Evolutionary conservation across 2,888 invertebrate genomes (phyloP), one percentile per base, ranked within the genome.

Genomic region (Conchocele bisecta): DNA sequence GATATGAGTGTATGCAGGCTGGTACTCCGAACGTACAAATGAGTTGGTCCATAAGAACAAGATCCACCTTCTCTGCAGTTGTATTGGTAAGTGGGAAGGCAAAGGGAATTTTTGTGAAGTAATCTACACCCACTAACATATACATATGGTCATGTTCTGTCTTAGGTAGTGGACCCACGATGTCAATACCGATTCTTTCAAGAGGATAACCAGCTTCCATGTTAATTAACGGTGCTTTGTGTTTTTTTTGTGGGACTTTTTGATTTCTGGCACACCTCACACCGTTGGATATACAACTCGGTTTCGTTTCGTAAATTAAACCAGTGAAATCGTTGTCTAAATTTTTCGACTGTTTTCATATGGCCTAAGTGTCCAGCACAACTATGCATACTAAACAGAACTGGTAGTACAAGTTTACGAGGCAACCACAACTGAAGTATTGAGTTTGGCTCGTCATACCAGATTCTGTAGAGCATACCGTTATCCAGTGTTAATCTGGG

Each of bases 111-210:
- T 57, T 37, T 13, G 57, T 29, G n/a, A 57, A 57, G 15, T 57
- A 42, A 28, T 42, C 57, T 7, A 42, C 17, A 20, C 28, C 31
- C 2, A 42, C 42, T 20, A 56, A 39, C 15, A 56, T 56, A 39
- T 56, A 56, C 5, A 28, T 6, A 46, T 41, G n/a, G n/a, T n/a
- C n/a, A n/a, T n/a, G n/a, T n/a, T n/a, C n/a, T n/a, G n/a, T n/a
- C n/a, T 39, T 56, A 6, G 57, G 57, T 28, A 57, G 17, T 3
- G 41, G 42, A 6, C 57, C 42, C 1, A 57, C 17, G 9, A 57
- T 42, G 22, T 57, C 57, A 17, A 57, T 57, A 3, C 42, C 57
- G 11, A 57, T 57, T 42, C 57, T 41, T 29, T 57, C 57, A 2
- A 42, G 42, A 24, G 57, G 57, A 24, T 57, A 57, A 5, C 42